These are phyloP conservation scores for Sapayoa aenigma DNA, from an alignment of 2,113 vertebrate species.

Conservation along the genomic window DNA sequence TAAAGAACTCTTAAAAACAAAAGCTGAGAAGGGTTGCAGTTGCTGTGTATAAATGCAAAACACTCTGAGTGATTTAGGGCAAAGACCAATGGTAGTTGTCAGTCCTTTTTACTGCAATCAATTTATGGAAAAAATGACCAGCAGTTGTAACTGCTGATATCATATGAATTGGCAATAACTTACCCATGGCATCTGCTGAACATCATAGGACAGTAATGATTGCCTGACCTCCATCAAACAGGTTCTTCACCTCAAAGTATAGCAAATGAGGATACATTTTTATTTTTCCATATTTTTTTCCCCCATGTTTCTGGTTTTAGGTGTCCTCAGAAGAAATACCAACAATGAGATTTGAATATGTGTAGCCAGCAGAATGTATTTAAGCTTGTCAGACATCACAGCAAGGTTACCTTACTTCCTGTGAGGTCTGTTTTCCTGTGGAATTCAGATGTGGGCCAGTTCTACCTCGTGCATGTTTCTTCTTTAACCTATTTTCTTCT, in stretches of 20 bases:
- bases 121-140: background rate
- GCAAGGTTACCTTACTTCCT: constrained; percentile 66
- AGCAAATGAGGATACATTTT: background rate
- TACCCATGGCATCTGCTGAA: background rate
- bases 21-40: background rate
- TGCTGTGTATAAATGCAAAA: background rate
- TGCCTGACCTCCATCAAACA: background rate
- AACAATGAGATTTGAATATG: background rate
- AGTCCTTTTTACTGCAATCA: background rate
- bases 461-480: constrained; percentile 68
- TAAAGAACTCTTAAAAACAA: background rate
- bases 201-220: background rate
- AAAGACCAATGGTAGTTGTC: background rate
- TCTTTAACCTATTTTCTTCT: constrained; percentile 89
- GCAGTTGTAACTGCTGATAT: background rate
- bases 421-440: constrained; percentile 68
- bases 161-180: background rate
- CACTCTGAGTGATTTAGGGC: background rate
- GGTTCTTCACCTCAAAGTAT: background rate
- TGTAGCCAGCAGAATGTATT: background rate
- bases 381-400: background rate
- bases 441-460: constrained; percentile 71
- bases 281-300: background rate
- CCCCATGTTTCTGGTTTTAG: background rate
- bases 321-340: background rate